Base-by-base conservation (phyloP, 2,113 vertebrate species). In the Puffinus mauretanicus region DNA sequence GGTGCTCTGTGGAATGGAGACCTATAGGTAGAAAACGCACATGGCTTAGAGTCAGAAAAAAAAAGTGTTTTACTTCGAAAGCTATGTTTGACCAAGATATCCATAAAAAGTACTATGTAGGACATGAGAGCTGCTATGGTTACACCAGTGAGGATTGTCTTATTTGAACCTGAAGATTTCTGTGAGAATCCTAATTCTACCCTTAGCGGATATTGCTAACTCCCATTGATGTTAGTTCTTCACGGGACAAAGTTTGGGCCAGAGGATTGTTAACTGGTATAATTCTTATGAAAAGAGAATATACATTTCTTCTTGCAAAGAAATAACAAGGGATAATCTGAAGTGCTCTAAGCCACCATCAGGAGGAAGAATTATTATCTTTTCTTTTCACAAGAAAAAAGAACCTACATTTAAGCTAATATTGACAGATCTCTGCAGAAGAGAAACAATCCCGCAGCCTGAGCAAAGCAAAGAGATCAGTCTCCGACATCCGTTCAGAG, bases 251-350 rank as follows among this genome's bases (percentile, higher is more conserved):
- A 94, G 76, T 97, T 96, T 96, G 80, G 92, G 80, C 60, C 11
- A 0, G 72, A 92, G 95, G 57, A 97, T 96, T 96, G 92, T 95
- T 96, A 96, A 88, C 92, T 86, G 92, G 67, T 86, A 90, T 96
- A 97, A 97, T 96, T 95, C 96, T 93, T 92, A 94, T 78, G 96
- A 96, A 96, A 93, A 95, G 80, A 95, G 96, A 97, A 94, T 96
- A 96, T 92, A 94, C 88, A 83, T 90, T 96, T 96, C 65, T 93
- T 78, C 73, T 90, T 95, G 88, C 72, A 96, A 97, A 95, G 96
- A 95, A 97, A 95, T 96, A 97, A 96, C 95, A 96, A 96, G 95
- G 95, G 96, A 96, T 96, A 97, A 96, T 96, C 96, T 96, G 94
- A 95, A 97, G 76, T 90, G 88, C 94, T 97, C 38, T 97, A 96